phyloP scores from a whole-genome alignment of 2,797 vertebrate genomes.

The Tokudaia muenninki region DNA sequence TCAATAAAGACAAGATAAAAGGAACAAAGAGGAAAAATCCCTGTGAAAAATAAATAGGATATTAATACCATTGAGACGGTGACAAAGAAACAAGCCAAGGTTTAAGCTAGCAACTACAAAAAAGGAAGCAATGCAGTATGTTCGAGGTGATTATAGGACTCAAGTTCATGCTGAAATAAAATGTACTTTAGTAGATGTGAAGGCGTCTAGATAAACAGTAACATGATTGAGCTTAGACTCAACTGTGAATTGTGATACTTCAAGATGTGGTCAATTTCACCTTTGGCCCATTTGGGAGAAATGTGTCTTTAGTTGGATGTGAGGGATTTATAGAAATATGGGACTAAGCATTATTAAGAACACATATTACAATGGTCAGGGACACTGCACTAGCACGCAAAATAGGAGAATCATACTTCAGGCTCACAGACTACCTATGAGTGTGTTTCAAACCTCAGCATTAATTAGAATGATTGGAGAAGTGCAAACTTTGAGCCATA shows the following conservation, averaged over 20 bases:
- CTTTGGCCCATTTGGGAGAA: neutral
- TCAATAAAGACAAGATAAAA: neutral
- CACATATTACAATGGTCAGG: neutral
- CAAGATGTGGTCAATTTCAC: neutral
- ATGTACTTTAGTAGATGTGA: neutral
- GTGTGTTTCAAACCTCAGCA: neutral
- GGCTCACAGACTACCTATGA: neutral
- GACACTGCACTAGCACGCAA: neutral
- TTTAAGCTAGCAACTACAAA: neutral
- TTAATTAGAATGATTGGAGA: neutral
- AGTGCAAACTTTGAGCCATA: neutral
- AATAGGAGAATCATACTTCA: neutral
- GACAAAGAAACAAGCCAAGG: neutral
- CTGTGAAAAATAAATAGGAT: neutral
- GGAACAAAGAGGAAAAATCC: neutral
- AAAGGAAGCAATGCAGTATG: neutral
- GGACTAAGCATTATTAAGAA: neutral
- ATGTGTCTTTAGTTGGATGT: neutral
- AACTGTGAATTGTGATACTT: neutral
- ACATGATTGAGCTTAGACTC: neutral
- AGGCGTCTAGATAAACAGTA: neutral
- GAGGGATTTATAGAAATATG: neutral
- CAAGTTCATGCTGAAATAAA: neutral
- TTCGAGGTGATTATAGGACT: neutral
- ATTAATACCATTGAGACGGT: neutral